Base-by-base conservation (phyloP, 2,797 vertebrate species). In the Euphonia xanthogaster region DNA sequence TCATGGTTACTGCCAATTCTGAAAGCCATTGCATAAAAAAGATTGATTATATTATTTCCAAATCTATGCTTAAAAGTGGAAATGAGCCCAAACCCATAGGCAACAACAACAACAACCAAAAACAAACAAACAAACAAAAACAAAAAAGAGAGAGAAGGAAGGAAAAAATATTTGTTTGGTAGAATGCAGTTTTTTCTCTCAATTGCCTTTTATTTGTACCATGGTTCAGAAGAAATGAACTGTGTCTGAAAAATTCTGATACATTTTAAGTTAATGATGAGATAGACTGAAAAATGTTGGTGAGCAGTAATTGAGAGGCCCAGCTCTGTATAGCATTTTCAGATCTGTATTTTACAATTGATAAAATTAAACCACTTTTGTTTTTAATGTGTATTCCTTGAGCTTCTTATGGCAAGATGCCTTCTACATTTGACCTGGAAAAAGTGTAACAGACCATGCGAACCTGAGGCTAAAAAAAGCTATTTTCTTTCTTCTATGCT, bases 361-460 rank as follows among this genome's bases (percentile, higher is more conserved):
- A 75, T 47, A 47, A 50, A 78, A 72, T n/a, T n/a, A 81, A 75
- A n/a, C 7, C 25, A 84, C 28, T 2, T 62, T 31, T 5, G n/a
- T 83, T 90, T 66, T 70, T 14, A 3, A 62, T 76, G 6, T 24
- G 8, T 63, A 67, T 53, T 54, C 1, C 35, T 89, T 3, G 0
- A 28, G 12, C 2, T 80, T 70, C 90, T 73, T 67, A 57, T 70
- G 60, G 39, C 35, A 93, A 94, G 28, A 7, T 89, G 78, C 27
- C 51, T 72, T 73, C 79, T 86, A 68, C 2, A 37, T 91, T 91
- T 95, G 77, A 19, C 66, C 68, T 33, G 30, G 54, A 45, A 76
- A 79, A 92, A 47, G 12, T 18, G 5, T 55, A 66, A 67, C 60
- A 93, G 71, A 79, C 44, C 44, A 73, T 51, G 53, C 76, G 55